Evolutionary conservation across 2,797 vertebrate genomes (phyloP).

Genomic region (Coregonus sp.): DNA sequence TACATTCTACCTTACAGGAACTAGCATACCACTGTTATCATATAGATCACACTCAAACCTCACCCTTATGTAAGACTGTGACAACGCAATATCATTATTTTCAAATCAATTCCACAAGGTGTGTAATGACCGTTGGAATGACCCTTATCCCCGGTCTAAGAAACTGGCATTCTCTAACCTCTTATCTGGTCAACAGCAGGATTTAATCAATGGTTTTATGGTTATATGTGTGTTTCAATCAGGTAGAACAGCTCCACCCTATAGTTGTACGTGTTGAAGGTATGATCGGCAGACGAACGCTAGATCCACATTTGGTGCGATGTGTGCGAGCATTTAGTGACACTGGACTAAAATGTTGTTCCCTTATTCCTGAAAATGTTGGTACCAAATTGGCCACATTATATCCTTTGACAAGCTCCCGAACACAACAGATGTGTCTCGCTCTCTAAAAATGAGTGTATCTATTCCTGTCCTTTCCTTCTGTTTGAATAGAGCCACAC

Average conservation of each 20-base stretch:
- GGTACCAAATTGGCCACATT: neutral
- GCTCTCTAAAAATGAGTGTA: neutral
- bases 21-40: neutral
- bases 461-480: neutral
- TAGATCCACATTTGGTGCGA: too few species aligned
- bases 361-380: neutral
- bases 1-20: neutral
- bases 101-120: constrained; percentile 2
- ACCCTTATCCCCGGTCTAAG: neutral
- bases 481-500: constrained; percentile 38
- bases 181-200: neutral
- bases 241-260: too few species aligned
- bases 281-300: too few species aligned
- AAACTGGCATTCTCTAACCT: neutral
- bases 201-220: neutral
- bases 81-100: neutral
- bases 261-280: too few species aligned
- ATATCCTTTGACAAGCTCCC: neutral
- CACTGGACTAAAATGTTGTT: neutral
- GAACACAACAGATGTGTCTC: neutral
- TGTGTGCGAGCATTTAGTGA: neutral
- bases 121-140: neutral
- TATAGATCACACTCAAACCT: neutral
- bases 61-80: neutral
- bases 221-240: too few species aligned